phyloP scores from a whole-genome alignment of 2,888 invertebrate species.

The Cetonia aurata region DNA sequence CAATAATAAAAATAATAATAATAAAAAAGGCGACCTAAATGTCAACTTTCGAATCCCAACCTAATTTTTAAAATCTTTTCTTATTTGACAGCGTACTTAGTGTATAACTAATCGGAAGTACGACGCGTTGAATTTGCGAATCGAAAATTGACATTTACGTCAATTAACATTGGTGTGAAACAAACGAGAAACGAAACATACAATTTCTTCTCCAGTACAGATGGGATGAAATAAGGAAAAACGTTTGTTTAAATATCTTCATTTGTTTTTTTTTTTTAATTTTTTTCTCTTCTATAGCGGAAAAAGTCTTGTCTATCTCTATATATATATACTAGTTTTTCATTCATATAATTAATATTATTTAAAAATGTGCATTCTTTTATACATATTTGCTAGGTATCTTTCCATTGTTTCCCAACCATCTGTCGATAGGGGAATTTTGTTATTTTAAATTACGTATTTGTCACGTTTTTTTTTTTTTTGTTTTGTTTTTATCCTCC shows the following conservation, averaged over 20 bases:
- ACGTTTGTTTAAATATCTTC: slow-evolving; percentile 51
- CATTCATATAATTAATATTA: slow-evolving; percentile 58
- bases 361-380: slow-evolving; percentile 65
- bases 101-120: background rate
- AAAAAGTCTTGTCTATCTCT: slow-evolving; percentile 61
- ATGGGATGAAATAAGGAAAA: slow-evolving; percentile 21
- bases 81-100: background rate
- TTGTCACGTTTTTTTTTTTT: slow-evolving; percentile 53
- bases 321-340: slow-evolving; percentile 46
- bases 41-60: too few species aligned
- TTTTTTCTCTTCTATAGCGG: slow-evolving; percentile 54
- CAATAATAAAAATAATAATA: slow-evolving; percentile 47
- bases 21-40: slow-evolving; percentile 8
- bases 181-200: slow-evolving; percentile 26
- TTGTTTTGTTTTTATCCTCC: background rate
- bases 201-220: background rate
- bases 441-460: slow-evolving; percentile 59
- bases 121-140: background rate
- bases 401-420: slow-evolving; percentile 46
- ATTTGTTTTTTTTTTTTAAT: slow-evolving; percentile 13
- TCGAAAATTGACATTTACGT: slow-evolving; percentile 6
- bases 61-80: background rate
- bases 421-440: slow-evolving; percentile 42
- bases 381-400: slow-evolving; percentile 51
- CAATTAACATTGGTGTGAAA: slow-evolving; percentile 19